phyloP scores from a whole-genome alignment of 2,113 vertebrate genomes.

The Saccopteryx leptura region DNA sequence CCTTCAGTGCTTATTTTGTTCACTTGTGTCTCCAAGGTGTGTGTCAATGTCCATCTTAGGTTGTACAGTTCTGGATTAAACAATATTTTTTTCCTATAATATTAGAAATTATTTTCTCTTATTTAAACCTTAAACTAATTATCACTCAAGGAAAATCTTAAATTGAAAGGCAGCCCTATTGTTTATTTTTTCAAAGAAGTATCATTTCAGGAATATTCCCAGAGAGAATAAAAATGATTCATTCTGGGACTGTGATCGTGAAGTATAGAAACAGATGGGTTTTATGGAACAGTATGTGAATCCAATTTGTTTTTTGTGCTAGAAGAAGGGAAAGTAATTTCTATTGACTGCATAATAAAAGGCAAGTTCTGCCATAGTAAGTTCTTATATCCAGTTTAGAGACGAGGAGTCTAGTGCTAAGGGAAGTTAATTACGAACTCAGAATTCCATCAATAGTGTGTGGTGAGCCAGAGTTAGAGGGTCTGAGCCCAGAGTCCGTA shows the following conservation, averaged over 20 bases:
- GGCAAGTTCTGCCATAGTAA: background rate
- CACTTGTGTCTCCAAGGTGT: background rate
- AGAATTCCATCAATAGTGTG: background rate
- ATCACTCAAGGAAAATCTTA: constrained; percentile 36
- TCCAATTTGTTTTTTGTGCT: background rate
- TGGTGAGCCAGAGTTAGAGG: background rate
- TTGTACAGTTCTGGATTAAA: background rate
- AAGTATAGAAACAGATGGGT: background rate
- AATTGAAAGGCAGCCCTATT: background rate
- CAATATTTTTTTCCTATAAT: background rate
- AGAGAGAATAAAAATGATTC: background rate
- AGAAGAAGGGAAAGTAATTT: background rate
- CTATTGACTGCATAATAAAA: background rate
- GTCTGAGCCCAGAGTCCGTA: background rate
- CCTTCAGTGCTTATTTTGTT: background rate
- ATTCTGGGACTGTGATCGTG: constrained; percentile 1
- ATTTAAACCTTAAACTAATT: background rate
- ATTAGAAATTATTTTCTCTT: constrained; percentile 6
- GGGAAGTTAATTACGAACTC: background rate
- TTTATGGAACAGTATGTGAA: background rate
- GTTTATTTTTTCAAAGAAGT: background rate
- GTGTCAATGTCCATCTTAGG: background rate
- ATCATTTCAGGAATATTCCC: constrained; percentile 38
- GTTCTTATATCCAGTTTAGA: background rate
- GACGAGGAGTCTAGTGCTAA: background rate